Conservation (phyloP, 2,797 vertebrate species). For the Tenualosa thibaudeaui region DNA sequence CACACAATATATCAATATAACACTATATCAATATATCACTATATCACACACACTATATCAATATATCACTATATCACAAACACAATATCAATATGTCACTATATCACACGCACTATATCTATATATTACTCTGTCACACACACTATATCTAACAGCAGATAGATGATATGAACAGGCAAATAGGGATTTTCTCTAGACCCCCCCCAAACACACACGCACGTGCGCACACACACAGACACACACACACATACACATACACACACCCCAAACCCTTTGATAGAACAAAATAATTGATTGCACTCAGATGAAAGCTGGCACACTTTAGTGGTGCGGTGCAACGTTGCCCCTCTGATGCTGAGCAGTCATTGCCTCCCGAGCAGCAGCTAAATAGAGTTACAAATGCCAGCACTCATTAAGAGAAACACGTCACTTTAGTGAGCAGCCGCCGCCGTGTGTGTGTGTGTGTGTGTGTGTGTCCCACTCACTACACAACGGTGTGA, state of each 20-base stretch:
- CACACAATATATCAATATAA: too few relatives aligned
- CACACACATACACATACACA: conserved; percentile 23
- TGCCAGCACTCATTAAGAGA: conserved; percentile 8
- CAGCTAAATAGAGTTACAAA: conserved; percentile 4
- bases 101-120: neutral
- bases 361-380: neutral
- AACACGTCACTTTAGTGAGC: neutral
- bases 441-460: neutral
- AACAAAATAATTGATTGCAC: conserved; percentile 4
- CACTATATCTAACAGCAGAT: neutral
- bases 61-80: too few relatives aligned
- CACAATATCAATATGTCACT: neutral
- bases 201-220: conserved; percentile 16
- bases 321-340: neutral
- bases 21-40: too few relatives aligned
- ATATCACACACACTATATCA: too few relatives aligned
- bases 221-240: neutral
- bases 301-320: conserved; percentile 15
- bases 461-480: neutral
- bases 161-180: neutral
- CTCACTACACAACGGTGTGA: neutral
- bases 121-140: neutral
- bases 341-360: neutral
- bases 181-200: neutral
- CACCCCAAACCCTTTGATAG: conserved; percentile 7